phyloP scores from a whole-genome alignment of 2,888 invertebrate species.

The Drosophila demipolita region DNA sequence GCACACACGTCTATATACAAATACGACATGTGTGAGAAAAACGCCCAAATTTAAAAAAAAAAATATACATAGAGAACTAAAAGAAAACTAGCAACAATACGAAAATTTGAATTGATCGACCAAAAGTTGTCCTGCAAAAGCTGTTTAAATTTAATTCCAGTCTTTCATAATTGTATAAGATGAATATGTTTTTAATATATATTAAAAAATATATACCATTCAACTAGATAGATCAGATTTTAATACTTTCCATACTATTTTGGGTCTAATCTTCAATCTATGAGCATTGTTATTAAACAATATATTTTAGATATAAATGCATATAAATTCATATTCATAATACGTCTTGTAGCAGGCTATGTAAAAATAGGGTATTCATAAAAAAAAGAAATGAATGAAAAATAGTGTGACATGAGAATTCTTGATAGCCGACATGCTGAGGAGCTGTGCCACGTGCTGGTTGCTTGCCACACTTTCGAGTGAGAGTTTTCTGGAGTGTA shows the following conservation, averaged over 20 bases:
- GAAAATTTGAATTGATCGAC: conserved; percentile 7
- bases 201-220: neutral
- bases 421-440: conserved; percentile 59
- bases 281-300: neutral
- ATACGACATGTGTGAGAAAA: conserved; percentile 53
- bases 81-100: conserved; percentile 43
- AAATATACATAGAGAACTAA: conserved; percentile 60
- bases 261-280: neutral
- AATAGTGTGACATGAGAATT: conserved; percentile 44
- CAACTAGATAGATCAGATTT: neutral
- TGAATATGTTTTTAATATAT: neutral
- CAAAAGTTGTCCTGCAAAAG: neutral
- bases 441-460: conserved; percentile 53
- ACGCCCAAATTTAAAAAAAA: conserved; percentile 61
- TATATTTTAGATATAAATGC: neutral
- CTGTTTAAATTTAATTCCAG: neutral
- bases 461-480: conserved; percentile 53
- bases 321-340: neutral
- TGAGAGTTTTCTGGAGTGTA: conserved; percentile 29
- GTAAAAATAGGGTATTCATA: conserved; percentile 15
- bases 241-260: neutral
- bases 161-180: neutral
- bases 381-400: conserved; percentile 19
- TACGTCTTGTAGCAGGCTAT: neutral
- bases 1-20: conserved; percentile 54